phyloP scores from a whole-genome alignment of 2,113 vertebrate genomes.

The Nansenia antarctica region DNA sequence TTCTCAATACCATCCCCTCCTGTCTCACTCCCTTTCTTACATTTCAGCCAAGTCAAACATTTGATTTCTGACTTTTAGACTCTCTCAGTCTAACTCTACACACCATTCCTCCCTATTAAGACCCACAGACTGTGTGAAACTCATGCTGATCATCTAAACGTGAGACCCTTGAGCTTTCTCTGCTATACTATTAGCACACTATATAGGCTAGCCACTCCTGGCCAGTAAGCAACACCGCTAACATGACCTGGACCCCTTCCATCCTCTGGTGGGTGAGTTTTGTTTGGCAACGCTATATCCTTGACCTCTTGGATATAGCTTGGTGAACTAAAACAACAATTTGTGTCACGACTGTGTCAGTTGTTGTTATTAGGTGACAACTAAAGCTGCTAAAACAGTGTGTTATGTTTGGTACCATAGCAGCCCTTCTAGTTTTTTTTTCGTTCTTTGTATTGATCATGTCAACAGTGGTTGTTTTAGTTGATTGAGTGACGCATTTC shows the following conservation, averaged over 20 bases:
- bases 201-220: too few relatives aligned
- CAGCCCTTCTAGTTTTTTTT: too few relatives aligned
- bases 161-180: background rate
- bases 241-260: slow-evolving; percentile 33
- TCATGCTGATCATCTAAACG: background rate
- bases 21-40: background rate
- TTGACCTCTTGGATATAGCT: background rate
- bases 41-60: slow-evolving; percentile 29
- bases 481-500: too few relatives aligned
- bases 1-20: background rate
- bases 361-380: slow-evolving; percentile 34
- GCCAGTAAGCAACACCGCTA: background rate
- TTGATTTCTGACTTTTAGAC: slow-evolving; percentile 32
- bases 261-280: slow-evolving; percentile 46
- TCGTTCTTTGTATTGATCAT: too few relatives aligned
- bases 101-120: slow-evolving; percentile 2
- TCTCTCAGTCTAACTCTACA: slow-evolving; percentile 20
- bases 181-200: too few relatives aligned
- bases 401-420: too few relatives aligned
- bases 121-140: background rate
- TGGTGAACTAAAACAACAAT: background rate
- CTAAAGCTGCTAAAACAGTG: too few relatives aligned
- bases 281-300: background rate
- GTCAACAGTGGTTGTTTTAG: too few relatives aligned
- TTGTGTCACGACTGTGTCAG: slow-evolving; percentile 19